Base-by-base conservation (phyloP, 2,888 invertebrate species). In the Aspidapion aeneum region DNA sequence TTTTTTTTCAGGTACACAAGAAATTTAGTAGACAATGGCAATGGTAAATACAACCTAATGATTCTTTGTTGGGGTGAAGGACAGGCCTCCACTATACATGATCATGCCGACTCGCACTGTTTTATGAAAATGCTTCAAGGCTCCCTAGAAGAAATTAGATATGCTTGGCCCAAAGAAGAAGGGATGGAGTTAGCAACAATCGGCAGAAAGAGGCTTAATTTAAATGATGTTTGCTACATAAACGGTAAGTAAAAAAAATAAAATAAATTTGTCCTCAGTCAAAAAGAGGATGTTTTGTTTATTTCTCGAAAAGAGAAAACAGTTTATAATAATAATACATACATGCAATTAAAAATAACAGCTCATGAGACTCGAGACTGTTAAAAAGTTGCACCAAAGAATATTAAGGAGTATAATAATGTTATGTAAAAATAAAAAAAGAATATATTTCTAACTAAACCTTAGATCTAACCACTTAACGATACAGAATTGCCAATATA, bases 21-120 rank as follows among this genome's bases (percentile, higher is more conserved):
- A 35, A 99, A 99, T 81, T 82, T 99, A 72, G 95, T 99, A 0
- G 96, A 98, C 75, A 88, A 87, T 64, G 99, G 98, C 2, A 98
- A 99, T 77, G 98, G 96, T 0, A 95, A 94, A 77, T 99, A 96
- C 81, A 99, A 99, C 81, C 82, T 99, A 69, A 96, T 99, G 90
- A 86, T 96, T 21, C 81, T 99, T n/a, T 98, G 98, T 80, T 99
- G 99, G 98, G 94, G 96, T 18, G 94, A 96, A 77, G 94, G 94
- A 0, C 95, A 96, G 69, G 93, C 93, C 0, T 95, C 97, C 0
- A 90, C 93, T 9, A 96, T 99, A 70, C 99, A 99, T 78, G 97
- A 98, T 79, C 99, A 99, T 76, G 89, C 96, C 0, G 87, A 97
- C 74, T 90, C 98, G 0, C 97, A 99, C 77, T 99, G 99, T 79